Evolutionary conservation across 2,797 vertebrate genomes (phyloP).

Genomic region (Sphaeramia orbicularis): DNA sequence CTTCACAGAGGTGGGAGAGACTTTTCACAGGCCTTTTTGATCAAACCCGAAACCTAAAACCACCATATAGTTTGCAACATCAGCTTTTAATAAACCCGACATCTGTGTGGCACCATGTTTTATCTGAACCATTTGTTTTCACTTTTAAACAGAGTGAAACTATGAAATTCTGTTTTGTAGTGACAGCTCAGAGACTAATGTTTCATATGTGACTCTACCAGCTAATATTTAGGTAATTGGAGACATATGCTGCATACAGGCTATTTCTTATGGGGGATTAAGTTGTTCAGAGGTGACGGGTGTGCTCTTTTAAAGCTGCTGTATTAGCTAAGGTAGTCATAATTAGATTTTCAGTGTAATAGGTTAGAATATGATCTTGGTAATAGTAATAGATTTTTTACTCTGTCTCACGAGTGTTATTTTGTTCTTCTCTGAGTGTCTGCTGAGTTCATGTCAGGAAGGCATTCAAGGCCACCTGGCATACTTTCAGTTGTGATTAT

Average conservation of each 20-base stretch:
- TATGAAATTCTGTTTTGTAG: slow-evolving; percentile 31
- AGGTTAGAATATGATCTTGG: slow-evolving; percentile 28
- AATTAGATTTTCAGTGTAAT: slow-evolving; percentile 43
- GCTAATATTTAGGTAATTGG: slow-evolving; percentile 30
- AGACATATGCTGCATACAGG: slow-evolving; percentile 28
- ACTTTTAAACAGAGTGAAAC: slow-evolving; percentile 23
- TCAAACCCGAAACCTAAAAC: slow-evolving; percentile 28
- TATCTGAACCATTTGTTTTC: slow-evolving; percentile 34
- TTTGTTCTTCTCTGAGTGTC: slow-evolving; percentile 17
- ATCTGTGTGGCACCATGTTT: slow-evolving; percentile 6
- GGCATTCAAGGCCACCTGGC: slow-evolving; percentile 60
- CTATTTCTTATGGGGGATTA: slow-evolving; percentile 51
- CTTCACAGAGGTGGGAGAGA: slow-evolving; percentile 22
- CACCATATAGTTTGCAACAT: slow-evolving; percentile 14
- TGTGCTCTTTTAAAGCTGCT: slow-evolving; percentile 48
- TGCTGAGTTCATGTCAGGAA: slow-evolving; percentile 39
- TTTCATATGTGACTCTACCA: slow-evolving; percentile 18
- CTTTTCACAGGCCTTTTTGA: neutral
- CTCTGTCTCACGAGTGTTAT: slow-evolving; percentile 11
- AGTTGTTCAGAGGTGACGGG: slow-evolving; percentile 58
- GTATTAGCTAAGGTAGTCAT: slow-evolving; percentile 55
- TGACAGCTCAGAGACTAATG: slow-evolving; percentile 26
- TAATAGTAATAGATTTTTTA: slow-evolving; percentile 37
- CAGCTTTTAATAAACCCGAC: neutral
- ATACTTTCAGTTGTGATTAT: slow-evolving; percentile 58